Conservation (phyloP, 2,113 vertebrate species). For the Lipophrys pholis region DNA sequence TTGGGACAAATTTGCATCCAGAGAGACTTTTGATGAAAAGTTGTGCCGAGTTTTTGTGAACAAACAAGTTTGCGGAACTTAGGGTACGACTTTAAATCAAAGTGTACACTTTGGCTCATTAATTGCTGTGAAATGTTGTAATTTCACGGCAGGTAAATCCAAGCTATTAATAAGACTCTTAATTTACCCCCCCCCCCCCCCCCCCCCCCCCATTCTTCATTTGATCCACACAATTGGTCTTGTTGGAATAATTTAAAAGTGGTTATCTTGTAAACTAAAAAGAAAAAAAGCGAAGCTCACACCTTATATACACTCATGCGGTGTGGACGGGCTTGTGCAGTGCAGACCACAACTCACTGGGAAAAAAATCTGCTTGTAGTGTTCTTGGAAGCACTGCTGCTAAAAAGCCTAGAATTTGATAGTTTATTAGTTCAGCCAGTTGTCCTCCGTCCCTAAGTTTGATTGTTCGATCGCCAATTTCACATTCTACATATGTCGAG, state of each 20-base stretch:
- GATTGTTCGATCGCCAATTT: no score
- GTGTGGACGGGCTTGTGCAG: no score
- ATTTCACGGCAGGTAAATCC: conserved; percentile 28
- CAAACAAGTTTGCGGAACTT: conserved; percentile 34
- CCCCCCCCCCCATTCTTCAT: neutral
- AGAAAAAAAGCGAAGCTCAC: neutral
- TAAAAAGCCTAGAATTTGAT: no score
- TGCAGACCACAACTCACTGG: no score
- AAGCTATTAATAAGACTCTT: neutral
- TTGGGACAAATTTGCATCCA: conserved; percentile 32
- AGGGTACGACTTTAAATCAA: conserved; percentile 21
- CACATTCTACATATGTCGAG: no score
- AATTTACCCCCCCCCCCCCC: no score
- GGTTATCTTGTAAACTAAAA: neutral
- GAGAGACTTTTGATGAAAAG: conserved; percentile 37
- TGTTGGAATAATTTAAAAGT: neutral
- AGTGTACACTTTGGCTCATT: conserved; percentile 6
- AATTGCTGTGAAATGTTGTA: conserved; percentile 25
- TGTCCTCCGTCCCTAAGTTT: no score
- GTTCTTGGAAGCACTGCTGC: no score
- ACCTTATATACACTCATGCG: no score
- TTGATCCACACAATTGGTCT: conserved; percentile 4
- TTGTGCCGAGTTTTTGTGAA: conserved; percentile 14
- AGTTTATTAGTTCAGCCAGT: no score
- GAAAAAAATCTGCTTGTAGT: no score